Evolutionary conservation across 2,888 invertebrate species (phyloP).

Genomic region (Rhagophthalmus giganteus): DNA sequence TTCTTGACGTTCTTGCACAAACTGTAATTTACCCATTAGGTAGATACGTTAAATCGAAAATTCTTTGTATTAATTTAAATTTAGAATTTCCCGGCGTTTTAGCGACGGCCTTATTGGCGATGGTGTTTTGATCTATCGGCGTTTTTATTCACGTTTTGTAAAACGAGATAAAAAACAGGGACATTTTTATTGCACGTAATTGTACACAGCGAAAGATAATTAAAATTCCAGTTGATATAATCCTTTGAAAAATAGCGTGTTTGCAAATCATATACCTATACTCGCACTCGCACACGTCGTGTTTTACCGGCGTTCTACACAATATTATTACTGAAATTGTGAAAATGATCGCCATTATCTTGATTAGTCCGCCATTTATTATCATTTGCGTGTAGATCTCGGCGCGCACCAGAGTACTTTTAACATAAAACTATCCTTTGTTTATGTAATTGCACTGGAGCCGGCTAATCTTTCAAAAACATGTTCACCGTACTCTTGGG

Average conservation of each 20-base stretch:
- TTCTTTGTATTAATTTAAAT: too few species aligned
- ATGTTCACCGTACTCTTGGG: conserved; percentile 18
- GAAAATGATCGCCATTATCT: conserved; percentile 38
- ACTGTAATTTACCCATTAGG: too few species aligned
- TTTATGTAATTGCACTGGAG: conserved; percentile 20
- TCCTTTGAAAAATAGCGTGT: conserved; percentile 16
- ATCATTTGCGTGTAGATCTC: conserved; percentile 29
- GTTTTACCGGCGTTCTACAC: conserved; percentile 21
- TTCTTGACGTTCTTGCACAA: too few species aligned
- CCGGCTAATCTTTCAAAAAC: conserved; percentile 24
- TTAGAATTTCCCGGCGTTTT: too few species aligned
- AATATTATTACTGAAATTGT: conserved; percentile 34
- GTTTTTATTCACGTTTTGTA: too few species aligned
- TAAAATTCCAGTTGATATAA: background rate
- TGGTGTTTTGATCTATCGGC: too few species aligned
- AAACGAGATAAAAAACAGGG: too few species aligned
- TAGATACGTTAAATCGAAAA: too few species aligned
- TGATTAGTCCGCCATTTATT: conserved; percentile 36
- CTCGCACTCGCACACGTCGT: too few species aligned
- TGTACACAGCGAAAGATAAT: too few species aligned
- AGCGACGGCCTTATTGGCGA: too few species aligned
- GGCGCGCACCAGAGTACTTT: conserved; percentile 19
- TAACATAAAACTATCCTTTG: conserved; percentile 26
- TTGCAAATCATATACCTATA: conserved; percentile 11
- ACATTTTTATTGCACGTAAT: too few species aligned